Conservation (phyloP, 2,113 vertebrate species). For the Calidris pugnax region DNA sequence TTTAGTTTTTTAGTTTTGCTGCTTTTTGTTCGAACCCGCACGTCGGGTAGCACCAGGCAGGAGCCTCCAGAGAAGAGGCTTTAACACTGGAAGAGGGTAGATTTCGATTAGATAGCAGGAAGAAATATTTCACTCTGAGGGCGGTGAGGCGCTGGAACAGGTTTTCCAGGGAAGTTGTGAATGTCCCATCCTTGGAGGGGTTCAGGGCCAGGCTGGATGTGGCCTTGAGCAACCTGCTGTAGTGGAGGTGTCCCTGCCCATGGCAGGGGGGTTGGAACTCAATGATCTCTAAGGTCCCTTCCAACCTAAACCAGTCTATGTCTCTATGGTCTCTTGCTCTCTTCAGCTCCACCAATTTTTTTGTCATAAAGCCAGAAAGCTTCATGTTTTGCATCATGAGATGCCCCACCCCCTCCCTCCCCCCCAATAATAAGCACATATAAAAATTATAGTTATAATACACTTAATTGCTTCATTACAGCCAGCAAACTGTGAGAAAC, state of each 20-base stretch:
- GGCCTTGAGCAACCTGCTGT: background rate
- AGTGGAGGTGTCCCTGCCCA: background rate
- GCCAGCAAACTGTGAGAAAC: too few species aligned
- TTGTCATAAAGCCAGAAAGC: background rate
- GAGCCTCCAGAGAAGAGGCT: rapidly evolving
- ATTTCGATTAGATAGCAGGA: background rate
- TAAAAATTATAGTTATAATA: background rate
- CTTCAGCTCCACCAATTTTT: too few species aligned
- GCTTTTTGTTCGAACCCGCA: background rate
- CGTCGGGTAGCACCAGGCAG: background rate
- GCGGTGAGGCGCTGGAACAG: background rate
- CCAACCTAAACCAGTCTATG: background rate
- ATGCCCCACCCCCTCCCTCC: background rate
- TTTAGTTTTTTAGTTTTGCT: background rate
- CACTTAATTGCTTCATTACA: background rate
- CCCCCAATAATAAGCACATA: background rate
- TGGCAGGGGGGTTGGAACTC: background rate
- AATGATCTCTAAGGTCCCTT: background rate
- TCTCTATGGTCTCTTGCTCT: background rate
- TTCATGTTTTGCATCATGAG: background rate
- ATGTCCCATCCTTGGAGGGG: background rate
- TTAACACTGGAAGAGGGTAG: background rate
- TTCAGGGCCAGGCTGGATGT: background rate
- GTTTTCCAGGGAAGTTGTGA: background rate
- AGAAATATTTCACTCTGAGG: background rate